Percentiles rank a stretch among this genome's conserved stretches.
Evolutionary conservation across 2,888 invertebrate species (phyloP).

Genomic region (Bellardia pandia): DNA sequence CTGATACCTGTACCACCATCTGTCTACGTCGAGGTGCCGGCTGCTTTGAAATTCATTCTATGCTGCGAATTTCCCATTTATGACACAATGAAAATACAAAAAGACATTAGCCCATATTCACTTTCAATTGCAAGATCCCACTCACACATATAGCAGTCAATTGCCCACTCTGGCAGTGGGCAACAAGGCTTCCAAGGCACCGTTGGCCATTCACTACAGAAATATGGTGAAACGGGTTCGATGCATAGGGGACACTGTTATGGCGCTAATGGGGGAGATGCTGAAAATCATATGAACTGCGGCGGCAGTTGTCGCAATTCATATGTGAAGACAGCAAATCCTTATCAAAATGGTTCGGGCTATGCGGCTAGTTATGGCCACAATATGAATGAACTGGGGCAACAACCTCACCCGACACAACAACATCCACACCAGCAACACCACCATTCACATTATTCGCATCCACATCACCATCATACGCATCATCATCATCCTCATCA

Average conservation of each 20-base stretch:
- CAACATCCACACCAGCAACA: conserved; percentile 26
- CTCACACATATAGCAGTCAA: conserved; percentile 84
- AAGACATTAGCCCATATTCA: conserved; percentile 83
- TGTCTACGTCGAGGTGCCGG: conserved; percentile 94
- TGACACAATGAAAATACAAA: conserved; percentile 87
- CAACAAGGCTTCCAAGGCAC: conserved; percentile 77
- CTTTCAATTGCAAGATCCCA: conserved; percentile 83
- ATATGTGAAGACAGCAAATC: conserved; percentile 81
- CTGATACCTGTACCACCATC: conserved; percentile 94
- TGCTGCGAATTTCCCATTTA: conserved; percentile 96
- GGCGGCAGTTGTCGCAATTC: conserved; percentile 81
- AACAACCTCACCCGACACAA: conserved; percentile 43
- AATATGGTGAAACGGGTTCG: conserved; percentile 72
- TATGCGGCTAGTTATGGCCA: conserved; percentile 76
- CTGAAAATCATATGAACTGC: conserved; percentile 81
- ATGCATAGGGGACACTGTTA: conserved; percentile 80
- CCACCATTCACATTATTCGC: conserved; percentile 43
- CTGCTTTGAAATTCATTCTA: conserved; percentile 91
- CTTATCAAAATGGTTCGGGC: conserved; percentile 82
- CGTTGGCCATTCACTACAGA: conserved; percentile 78
- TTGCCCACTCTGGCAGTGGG: conserved; percentile 82
- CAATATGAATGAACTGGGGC: conserved; percentile 66
- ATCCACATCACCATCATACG: conserved; percentile 54
- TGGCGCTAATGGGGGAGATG: conserved; percentile 80
- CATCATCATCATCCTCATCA: conserved; percentile 45